Evolutionary conservation across 2,888 invertebrate genomes (phyloP).

Genomic region (Drosophila nr. medialis): DNA sequence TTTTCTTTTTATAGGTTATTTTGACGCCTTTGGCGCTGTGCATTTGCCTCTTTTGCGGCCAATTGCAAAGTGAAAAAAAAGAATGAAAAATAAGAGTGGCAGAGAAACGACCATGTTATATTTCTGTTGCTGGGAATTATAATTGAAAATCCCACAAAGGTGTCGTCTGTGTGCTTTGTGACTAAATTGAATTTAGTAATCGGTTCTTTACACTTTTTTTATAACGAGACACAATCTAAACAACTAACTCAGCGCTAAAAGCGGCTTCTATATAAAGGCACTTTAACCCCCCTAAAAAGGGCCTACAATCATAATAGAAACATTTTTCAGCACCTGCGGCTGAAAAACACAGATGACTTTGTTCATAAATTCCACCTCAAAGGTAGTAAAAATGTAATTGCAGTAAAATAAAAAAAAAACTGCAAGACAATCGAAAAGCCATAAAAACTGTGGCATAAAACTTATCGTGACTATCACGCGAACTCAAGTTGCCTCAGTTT

Average conservation of each 20-base stretch:
- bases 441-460: conserved; percentile 23
- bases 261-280: neutral
- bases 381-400: conserved; percentile 32
- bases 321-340: conserved; percentile 14
- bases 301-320: conserved; percentile 17
- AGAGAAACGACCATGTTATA: conserved; percentile 55
- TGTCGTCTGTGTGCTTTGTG: conserved; percentile 75
- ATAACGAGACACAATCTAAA: conserved; percentile 45
- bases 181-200: conserved; percentile 79
- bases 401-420: neutral
- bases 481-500: conserved; percentile 45
- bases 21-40: conserved; percentile 71
- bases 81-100: conserved; percentile 20
- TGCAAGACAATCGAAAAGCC: conserved; percentile 21
- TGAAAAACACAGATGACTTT: conserved; percentile 14
- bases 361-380: conserved; percentile 22
- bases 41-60: conserved; percentile 61
- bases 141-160: conserved; percentile 79
- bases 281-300: neutral
- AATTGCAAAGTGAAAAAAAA: conserved; percentile 12
- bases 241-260: conserved; percentile 28
- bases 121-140: conserved; percentile 70
- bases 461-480: conserved; percentile 39
- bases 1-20: conserved; percentile 70
- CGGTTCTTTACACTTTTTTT: conserved; percentile 55